Base-by-base conservation (phyloP, 2,888 invertebrate species). In the Troglohyphantes excavatus region DNA sequence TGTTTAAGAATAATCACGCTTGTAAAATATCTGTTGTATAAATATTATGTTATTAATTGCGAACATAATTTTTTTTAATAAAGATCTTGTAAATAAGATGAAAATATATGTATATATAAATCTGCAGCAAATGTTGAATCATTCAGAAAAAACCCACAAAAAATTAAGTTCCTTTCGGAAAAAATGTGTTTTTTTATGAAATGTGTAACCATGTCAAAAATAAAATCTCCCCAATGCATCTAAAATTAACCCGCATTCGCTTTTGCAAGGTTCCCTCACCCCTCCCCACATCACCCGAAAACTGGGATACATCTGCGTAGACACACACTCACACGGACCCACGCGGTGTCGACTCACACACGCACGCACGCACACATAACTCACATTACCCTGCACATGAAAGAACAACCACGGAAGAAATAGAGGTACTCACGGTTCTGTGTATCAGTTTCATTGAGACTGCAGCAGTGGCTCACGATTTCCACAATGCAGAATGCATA, bases 361-460 rank as follows among this genome's bases (percentile, higher is more conserved):
- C 7, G 27, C 76, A 76, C 59, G 43, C 72, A 72, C 59, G 26
- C 26, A 26, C 59, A 26, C 59, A 33, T 26, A 75, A 33, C 27
- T n/a, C n/a, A n/a, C n/a, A n/a, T n/a, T n/a, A n/a, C n/a, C n/a
- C 23, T 63, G 63, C 63, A 63, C 17, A 76, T 39, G 7, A 78
- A 63, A 13, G 63, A 23, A 39, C 21, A 19, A 63, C 78, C 59
- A 75, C 19, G 19, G 21, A 68, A 65, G 13, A 27, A 68, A 23
- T 19, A 72, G 76, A 59, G 19, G 61, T 89, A 90, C 90, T 90
- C 65, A 90, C 90, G 78, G 90, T 90, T 90, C 90, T 90, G 39
- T 85, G 90, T 73, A 90, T 90, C 61, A 90, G 90, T 90, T 90
- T 90, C 90, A 90, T 90, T 70, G 90, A 89, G 81, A 19, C 82